phyloP scores from a whole-genome alignment of 2,113 vertebrate species.

The Calonectris borealis region DNA sequence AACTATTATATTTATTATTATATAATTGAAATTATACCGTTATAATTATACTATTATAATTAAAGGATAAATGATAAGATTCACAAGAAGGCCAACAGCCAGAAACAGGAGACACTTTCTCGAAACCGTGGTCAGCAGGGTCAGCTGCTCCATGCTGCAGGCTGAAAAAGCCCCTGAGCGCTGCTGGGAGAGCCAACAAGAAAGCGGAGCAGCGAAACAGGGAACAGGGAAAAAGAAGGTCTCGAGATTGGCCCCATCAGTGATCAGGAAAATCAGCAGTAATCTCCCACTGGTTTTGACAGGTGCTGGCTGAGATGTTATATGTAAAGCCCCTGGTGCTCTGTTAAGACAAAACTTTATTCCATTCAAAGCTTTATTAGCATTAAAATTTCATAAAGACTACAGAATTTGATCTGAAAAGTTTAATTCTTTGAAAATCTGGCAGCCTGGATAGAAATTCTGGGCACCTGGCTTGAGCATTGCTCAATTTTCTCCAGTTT shows the following conservation, averaged over 20 bases:
- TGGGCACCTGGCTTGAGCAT: conserved; percentile 22
- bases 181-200: background rate
- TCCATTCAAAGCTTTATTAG: conserved; percentile 19
- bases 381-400: conserved; percentile 10
- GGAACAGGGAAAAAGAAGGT: background rate
- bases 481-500: conserved; percentile 43
- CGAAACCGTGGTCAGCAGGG: rapidly evolving
- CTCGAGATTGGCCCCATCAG: background rate
- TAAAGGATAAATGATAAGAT: background rate
- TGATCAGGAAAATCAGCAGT: background rate
- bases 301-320: background rate
- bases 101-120: background rate
- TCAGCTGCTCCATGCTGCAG: background rate
- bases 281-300: background rate
- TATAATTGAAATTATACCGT: background rate
- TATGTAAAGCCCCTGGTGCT: background rate
- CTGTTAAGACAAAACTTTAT: background rate
- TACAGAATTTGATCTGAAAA: conserved; percentile 44
- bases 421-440: conserved; percentile 36
- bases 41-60: background rate
- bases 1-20: background rate
- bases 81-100: background rate
- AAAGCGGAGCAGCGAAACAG: background rate
- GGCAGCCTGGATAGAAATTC: conserved; percentile 23
- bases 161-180: background rate